Evolutionary conservation across 2,888 invertebrate genomes (phyloP), one percentile per base, ranked within the genome.

Genomic region (Andrena flavipes): DNA sequence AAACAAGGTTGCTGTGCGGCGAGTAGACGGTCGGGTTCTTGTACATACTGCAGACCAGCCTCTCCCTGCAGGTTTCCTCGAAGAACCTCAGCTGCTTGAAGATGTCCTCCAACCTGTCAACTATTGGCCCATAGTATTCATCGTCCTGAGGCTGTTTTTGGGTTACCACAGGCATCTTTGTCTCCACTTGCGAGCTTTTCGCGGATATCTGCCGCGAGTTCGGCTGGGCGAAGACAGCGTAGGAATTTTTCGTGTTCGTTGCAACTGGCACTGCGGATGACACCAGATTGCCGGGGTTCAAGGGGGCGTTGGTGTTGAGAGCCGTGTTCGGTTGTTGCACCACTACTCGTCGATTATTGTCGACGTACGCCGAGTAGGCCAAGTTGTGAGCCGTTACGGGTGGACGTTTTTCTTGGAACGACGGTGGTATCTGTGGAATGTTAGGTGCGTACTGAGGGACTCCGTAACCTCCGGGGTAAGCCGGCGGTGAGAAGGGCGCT

Each of bases 1-100:
- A 98, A 71, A 98, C 96, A 80, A 98, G 95, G 94, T 98, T 98
- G 92, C 98, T 98, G 92, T 97, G 97, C 0, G 98, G 98, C 80
- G 97, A 96, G 90, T 97, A 98, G 89, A 96, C 96, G 84, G 95
- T 95, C 0, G 98, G 98, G 92, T 97, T 97, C 91, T 96, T 97
- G 94, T 98, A 98, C 95, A 98, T 96, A 84, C 97, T 96, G 92
- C 98, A 98, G 2, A 98, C 96, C 0, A 98, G 95, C 80, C 97
- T 95, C 92, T 98, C 97, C 80, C 96, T 95, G 92, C 98, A 98
- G 0, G 95, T 95, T 84, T 96, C 96, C 13, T 97, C 97, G 0
- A 93, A 93, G 59, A 97, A 96, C 16, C 97, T 96, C 74, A 98
- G 94, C 74, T 97, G 96, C 30, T 94, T 94, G 83, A 98, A 95